Conservation (phyloP, 2,888 invertebrate genomes). For the Dryobotodes eremita region DNA sequence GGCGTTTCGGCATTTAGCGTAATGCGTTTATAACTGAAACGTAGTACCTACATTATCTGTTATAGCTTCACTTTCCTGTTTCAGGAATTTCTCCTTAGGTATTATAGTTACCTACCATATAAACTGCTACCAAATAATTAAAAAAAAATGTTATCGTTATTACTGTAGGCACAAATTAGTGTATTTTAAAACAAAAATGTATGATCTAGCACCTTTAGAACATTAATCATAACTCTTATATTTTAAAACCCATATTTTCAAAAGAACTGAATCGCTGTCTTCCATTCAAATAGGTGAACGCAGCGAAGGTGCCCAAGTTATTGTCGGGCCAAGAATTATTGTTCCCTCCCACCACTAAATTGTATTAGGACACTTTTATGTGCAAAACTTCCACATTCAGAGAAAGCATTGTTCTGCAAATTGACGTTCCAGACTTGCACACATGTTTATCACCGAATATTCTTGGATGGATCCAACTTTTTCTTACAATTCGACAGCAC, state of each 20-base stretch:
- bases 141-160: no score
- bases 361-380: slow-evolving; percentile 61
- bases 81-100: not conserved
- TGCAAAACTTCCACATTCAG: slow-evolving; percentile 59
- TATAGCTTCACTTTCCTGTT: not conserved
- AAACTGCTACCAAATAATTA: not conserved
- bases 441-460: slow-evolving; percentile 39
- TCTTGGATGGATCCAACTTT: slow-evolving; percentile 19
- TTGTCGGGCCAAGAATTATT: slow-evolving; percentile 62
- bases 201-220: not conserved
- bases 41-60: slow-evolving; percentile 7
- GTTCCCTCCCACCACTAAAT: slow-evolving; percentile 60
- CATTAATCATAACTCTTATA: slow-evolving; percentile 4
- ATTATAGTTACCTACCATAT: not conserved
- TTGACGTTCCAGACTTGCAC: slow-evolving; percentile 47
- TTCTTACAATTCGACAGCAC: slow-evolving; percentile 29
- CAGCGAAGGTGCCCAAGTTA: slow-evolving; percentile 56
- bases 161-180: no score
- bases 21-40: slow-evolving; percentile 38
- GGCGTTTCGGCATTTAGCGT: not conserved
- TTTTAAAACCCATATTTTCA: slow-evolving; percentile 14
- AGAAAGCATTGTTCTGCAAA: slow-evolving; percentile 60
- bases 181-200: not conserved
- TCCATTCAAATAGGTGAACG: slow-evolving; percentile 36
- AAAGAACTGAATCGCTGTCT: slow-evolving; percentile 6